Evolutionary conservation across 2,888 invertebrate genomes (phyloP).

Genomic region (Diarsia dahlii): DNA sequence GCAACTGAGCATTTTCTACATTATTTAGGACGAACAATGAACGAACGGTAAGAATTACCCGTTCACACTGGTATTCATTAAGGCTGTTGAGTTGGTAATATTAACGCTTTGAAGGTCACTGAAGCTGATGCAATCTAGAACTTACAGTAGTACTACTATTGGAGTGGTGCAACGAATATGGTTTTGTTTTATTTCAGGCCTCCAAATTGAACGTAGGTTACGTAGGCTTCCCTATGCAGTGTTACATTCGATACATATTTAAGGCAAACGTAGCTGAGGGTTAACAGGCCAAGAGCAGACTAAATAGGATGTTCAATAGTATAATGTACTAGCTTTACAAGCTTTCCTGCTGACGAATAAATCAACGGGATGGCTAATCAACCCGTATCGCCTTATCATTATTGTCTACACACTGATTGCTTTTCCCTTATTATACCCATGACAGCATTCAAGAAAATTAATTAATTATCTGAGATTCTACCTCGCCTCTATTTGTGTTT

Average conservation of each 20-base stretch:
- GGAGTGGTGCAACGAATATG: neutral
- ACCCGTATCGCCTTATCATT: neutral
- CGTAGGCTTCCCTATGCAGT: too few relatives aligned
- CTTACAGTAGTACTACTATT: neutral
- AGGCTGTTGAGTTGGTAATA: neutral
- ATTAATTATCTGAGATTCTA: neutral
- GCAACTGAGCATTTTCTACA: slow-evolving; percentile 32
- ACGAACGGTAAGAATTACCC: slow-evolving; percentile 25
- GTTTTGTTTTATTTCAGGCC: neutral
- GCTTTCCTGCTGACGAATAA: neutral
- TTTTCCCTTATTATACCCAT: too few relatives aligned
- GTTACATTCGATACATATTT: neutral
- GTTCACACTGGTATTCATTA: slow-evolving; percentile 1
- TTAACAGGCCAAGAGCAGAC: neutral
- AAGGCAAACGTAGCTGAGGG: neutral
- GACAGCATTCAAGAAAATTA: neutral
- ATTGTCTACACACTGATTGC: neutral
- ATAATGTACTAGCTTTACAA: neutral
- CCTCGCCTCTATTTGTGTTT: neutral
- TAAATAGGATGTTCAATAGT: neutral
- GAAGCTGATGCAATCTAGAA: slow-evolving; percentile 8
- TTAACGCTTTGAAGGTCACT: slow-evolving; percentile 23
- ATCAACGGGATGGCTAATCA: neutral
- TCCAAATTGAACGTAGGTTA: neutral
- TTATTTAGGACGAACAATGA: slow-evolving; percentile 23